Evolutionary conservation across 37 sponge, comb jelly and placozoan species (phyloP).

Genomic region (Aplysina aerophoba): DNA sequence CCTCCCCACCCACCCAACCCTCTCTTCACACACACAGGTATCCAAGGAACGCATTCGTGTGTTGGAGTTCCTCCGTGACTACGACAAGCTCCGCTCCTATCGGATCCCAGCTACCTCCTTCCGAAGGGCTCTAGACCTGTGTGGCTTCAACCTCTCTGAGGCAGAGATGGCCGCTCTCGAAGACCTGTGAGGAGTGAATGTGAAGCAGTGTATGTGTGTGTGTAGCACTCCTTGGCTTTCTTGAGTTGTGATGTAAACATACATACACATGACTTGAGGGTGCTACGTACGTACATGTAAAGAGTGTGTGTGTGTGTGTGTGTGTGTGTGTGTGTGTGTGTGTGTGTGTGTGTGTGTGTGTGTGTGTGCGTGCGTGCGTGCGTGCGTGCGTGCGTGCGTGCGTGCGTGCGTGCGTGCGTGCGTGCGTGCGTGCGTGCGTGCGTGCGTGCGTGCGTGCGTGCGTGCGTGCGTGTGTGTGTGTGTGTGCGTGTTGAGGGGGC

Average conservation of each 20-base stretch:
- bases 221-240: background rate
- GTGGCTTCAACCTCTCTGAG: constrained; percentile 70
- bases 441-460: no score
- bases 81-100: constrained; percentile 81
- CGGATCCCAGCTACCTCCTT: constrained; percentile 70
- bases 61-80: constrained; percentile 88
- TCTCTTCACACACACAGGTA: constrained; percentile 51
- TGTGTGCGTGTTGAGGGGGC: no score
- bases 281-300: no score
- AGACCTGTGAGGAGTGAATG: constrained; percentile 38
- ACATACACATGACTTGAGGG: no score
- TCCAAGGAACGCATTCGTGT: constrained; percentile 69
- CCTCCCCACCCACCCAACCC: background rate
- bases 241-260: background rate
- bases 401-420: no score
- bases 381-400: no score
- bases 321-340: no score
- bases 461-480: no score
- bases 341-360: no score
- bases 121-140: constrained; percentile 85
- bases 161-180: constrained; percentile 67
- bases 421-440: no score
- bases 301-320: no score
- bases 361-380: no score
- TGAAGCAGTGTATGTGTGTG: background rate